phyloP scores from a whole-genome alignment of 2,113 vertebrate genomes.

The Columba janthina region DNA sequence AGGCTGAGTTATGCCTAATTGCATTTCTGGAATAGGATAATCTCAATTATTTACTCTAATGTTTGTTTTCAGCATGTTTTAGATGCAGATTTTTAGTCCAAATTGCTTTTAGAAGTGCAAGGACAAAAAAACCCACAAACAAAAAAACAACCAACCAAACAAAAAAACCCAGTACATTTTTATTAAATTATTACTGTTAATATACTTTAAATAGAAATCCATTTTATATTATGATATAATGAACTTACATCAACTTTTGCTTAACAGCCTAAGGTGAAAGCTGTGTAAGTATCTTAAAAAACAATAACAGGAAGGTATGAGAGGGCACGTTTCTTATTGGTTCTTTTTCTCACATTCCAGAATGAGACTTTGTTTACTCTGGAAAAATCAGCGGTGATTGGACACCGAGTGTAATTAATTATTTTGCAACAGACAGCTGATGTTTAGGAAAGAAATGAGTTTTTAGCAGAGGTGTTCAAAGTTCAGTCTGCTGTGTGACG shows the following conservation, averaged over 20 bases:
- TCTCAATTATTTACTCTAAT: background rate
- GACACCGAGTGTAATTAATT: slow-evolving; percentile 33
- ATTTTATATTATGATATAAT: background rate
- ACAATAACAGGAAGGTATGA: background rate
- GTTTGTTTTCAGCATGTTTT: background rate
- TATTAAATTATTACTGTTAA: background rate
- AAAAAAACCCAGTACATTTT: background rate
- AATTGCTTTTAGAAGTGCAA: background rate
- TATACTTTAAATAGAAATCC: background rate
- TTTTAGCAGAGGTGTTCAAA: slow-evolving; percentile 22
- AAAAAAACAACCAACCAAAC: background rate
- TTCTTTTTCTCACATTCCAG: background rate
- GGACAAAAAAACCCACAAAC: background rate
- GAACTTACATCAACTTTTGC: background rate
- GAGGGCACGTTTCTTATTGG: background rate
- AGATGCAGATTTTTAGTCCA: background rate
- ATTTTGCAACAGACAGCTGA: slow-evolving; percentile 60
- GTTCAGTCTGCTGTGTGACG: slow-evolving; percentile 36
- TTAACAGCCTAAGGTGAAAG: background rate
- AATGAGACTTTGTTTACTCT: background rate
- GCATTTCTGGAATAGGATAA: background rate
- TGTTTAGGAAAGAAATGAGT: slow-evolving; percentile 22
- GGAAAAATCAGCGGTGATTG: background rate
- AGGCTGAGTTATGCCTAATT: background rate
- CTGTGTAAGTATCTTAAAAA: background rate